Evolutionary conservation across 2,797 vertebrate species (phyloP), one percentile per base, ranked within the genome.

Genomic region (Bucorvus abyssinicus): DNA sequence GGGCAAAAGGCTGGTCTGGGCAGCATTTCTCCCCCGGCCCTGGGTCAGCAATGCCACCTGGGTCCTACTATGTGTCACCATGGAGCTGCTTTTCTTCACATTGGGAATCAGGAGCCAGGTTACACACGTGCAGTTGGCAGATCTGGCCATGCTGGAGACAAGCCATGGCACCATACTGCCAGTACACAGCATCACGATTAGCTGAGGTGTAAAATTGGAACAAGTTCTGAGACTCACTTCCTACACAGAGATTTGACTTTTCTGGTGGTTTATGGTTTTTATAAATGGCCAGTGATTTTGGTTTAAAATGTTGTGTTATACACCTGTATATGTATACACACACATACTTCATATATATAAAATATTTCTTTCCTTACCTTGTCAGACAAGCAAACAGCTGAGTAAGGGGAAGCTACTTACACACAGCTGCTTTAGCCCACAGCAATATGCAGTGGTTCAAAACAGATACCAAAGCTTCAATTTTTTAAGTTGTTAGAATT

Each of bases 151-250:
- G 53, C 57, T 47, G 24, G 7, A 60, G 29, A 30, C 24, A 56
- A 78, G 40, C 29, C 57, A 20, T 4, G 5, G 42, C 52, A 74
- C 40, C 2, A 1, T 19, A 59, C 10, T 8, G 9, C 5, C 14
- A n/a, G 2, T 1, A 5, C 6, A 4, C 0, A 0, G 17, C 17
- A 73, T 38, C 30, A 47, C 14, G 23, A 50, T 47, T 22, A 52
- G 17, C 4, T 22, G 27, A 63, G 24, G 27, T 7, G 11, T 32
- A 57, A 79, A 47, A 55, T 0, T 20, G 15, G 24, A 93, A 80
- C 15, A n/a, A 80, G 5, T 50, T 52, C 42, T 8, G 8, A 49
- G 22, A 55, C 29, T 36, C 1, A 0, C 10, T 59, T 84, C 29
- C 55, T 29, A 23, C 1, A 1, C 4, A 17, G 9, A 15, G 3